Base-by-base conservation (phyloP, 2,797 vertebrate species). In the Myotis findleyi region DNA sequence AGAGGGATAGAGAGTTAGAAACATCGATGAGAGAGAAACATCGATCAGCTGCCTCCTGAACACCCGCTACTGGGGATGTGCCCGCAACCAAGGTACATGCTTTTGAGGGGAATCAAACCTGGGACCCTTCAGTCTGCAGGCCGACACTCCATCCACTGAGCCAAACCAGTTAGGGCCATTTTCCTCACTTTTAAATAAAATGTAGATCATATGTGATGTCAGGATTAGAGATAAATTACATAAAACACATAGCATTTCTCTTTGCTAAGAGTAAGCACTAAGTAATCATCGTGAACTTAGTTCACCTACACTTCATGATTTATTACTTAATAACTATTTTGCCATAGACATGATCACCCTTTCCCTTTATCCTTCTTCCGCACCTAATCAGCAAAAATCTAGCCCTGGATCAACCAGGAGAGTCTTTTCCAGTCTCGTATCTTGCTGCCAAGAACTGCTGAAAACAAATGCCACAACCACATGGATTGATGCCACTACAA, bases 281-380 rank as follows among this genome's bases (percentile, higher is more conserved):
- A 85, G 57, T 41, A 30, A 51, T 38, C 3, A 7, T 71, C 76
- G 68, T 30, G 47, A 68, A 81, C 7, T 33, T 79, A 25, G 2
- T 69, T 27, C 16, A n/a, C 51, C 7, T 95, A 71, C 51, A 38
- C 13, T 4, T 91, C 87, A 82, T 59, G 36, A 76, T 75, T 62
- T 87, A 55, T 68, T 91, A 64, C 76, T 91, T 91, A 49, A 91
- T 66, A 66, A 8, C 2, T 33, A 21, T 91, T 69, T 72, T 72
- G 9, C 17, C 55, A 75, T 53, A 47, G 71, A 5, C 5, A 53
- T 68, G 23, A 17, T 2, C 73, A 41, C 13, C 20, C 23, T 87
- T 95, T 17, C 49, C n/a, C 2, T 95, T 80, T 62, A 77, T 64
- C 25, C 76, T 87, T 91, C 69, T 57, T 96, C 72, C 92, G 86